A percentile compares a stretch with the other conserved stretches of the same genome.
Evolutionary conservation across 2,797 vertebrate genomes (phyloP).

Genomic region (Eptatretus atami): DNA sequence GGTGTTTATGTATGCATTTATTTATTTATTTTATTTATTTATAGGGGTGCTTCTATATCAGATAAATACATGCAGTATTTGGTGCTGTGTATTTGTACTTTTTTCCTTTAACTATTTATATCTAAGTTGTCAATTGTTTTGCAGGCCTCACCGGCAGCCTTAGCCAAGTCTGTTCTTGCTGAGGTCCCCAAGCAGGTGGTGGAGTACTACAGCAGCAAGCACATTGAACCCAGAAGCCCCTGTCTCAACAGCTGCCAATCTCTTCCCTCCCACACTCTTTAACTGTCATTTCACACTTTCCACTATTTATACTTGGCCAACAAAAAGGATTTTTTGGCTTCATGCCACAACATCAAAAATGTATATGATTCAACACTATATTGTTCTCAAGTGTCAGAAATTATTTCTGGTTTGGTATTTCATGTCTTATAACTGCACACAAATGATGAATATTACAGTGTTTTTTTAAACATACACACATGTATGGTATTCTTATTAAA

Average conservation of each 20-base stretch:
- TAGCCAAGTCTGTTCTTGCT: conserved; percentile 15
- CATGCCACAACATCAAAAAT: too few species aligned
- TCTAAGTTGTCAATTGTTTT: conserved; percentile 17
- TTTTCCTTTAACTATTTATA: conserved; percentile 17
- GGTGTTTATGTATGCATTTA: too few species aligned
- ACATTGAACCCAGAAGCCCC: conserved; percentile 12
- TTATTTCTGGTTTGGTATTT: too few species aligned
- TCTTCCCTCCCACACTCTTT: conserved; percentile 10
- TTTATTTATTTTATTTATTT: too few species aligned
- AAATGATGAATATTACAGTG: too few species aligned
- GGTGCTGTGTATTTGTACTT: neutral
- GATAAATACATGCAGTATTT: neutral
- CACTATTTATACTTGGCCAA: neutral
- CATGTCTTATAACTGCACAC: too few species aligned
- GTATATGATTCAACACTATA: too few species aligned
- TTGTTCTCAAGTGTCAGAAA: too few species aligned
- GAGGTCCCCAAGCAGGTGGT: conserved; percentile 17
- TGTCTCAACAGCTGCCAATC: conserved; percentile 7
- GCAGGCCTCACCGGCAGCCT: conserved; percentile 13
- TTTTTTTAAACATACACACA: too few species aligned
- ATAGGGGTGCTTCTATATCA: too few species aligned
- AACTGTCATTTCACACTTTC: conserved; percentile 9
- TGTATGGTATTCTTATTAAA: too few species aligned
- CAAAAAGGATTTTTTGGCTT: too few species aligned
- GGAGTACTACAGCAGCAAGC: conserved; percentile 15